Evolutionary conservation across 1,140 invertebrate species (phyloP).

Genomic region (Lamellibrachia luymesi): DNA sequence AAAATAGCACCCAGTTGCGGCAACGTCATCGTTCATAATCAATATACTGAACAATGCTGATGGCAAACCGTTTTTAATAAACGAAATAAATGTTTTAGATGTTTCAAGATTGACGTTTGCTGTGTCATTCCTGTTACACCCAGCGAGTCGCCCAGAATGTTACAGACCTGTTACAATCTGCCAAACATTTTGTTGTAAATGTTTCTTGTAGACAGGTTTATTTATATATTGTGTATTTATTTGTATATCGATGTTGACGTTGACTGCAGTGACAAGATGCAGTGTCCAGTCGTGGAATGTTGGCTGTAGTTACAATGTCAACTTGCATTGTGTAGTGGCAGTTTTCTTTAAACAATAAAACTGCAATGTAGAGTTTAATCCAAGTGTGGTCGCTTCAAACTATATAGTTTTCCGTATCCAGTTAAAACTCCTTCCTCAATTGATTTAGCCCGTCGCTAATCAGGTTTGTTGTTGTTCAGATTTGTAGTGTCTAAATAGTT

Average conservation of each 20-base stretch:
- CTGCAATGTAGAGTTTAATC: background rate
- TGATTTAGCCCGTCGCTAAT: too few species aligned
- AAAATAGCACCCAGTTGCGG: too few species aligned
- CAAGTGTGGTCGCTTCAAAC: background rate
- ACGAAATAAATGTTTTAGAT: background rate
- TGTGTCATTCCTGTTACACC: background rate
- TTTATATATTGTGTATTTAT: constrained; percentile 6
- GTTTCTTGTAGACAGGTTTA: background rate
- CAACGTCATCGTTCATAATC: too few species aligned
- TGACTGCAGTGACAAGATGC: background rate
- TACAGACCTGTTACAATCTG: background rate
- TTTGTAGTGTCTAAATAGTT: too few species aligned
- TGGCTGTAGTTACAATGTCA: background rate
- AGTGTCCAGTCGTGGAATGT: background rate
- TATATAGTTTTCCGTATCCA: background rate
- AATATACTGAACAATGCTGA: too few species aligned
- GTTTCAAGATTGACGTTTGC: background rate
- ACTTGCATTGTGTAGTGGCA: background rate
- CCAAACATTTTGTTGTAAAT: constrained; percentile 1
- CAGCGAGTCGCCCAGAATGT: background rate
- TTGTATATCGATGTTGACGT: constrained; percentile 1
- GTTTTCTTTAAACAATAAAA: constrained; percentile 2
- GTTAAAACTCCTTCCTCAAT: too few species aligned
- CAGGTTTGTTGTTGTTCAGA: too few species aligned
- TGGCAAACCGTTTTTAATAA: too few species aligned